Evolutionary conservation across 1,140 invertebrate genomes (phyloP), one percentile per base, ranked within the genome.

Genomic region (Eupristina koningsbergeri): DNA sequence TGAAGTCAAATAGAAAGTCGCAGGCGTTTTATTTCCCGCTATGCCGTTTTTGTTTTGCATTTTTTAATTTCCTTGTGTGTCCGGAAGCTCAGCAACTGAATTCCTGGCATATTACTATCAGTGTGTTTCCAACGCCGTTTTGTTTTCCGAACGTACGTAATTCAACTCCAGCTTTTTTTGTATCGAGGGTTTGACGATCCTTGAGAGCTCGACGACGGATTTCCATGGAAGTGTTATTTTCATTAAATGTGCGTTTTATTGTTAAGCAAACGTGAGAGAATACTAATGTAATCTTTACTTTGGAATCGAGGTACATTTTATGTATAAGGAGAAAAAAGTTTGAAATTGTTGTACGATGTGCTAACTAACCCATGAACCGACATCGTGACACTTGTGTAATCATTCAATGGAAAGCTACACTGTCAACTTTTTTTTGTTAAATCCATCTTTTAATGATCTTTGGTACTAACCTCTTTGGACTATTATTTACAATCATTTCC

Each of bases 11-110:
- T n/a, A 11, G 41, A 77, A 45, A 26, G 53, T 7, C 22, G 53
- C 1, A 13, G 61, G 17, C 61, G 64, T 15, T 76, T 82, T 82
- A 73, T 82, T 61, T 50, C 47, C 13, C 47, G 6, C 47, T 9
- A 8, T 50, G 1, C 13, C 15, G 17, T 17, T 50, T 50, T 50
- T 2, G 41, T 45, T 45, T 45, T 11, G 13, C 22, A 22, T 26
- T 26, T 58, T 58, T 58, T 58, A 58, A 58, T 58, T 58, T 58
- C 53, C 3, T 58, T 26, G 22, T 1, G 22, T 58, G 22, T 26
- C 53, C 5, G 19, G 19, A 26, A 2, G 22, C 53, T 58, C 19
- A 5, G 5, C 26, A 9, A 9, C 41, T 53, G 26, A 75, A 31
- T 75, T 11, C 41, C n/a, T 67, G 45, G 73, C 26, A 8, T 53